Evolutionary conservation across 1,140 invertebrate genomes (phyloP), one percentile per base, ranked within the genome.

Genomic region (Nilaparvata lugens): DNA sequence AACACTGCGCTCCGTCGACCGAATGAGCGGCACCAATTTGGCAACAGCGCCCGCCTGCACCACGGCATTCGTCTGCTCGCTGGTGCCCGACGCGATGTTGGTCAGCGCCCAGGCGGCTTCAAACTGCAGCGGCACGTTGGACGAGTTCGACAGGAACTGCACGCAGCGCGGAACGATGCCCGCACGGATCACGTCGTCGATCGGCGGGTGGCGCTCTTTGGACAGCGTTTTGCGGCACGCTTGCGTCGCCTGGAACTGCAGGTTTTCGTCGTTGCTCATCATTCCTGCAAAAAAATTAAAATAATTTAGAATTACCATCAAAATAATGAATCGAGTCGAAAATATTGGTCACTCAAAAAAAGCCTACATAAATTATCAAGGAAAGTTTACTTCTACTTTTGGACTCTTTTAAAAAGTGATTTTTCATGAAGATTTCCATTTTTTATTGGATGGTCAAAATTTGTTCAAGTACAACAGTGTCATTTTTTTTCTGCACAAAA

Each of bases 51-150:
- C 89, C 70, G 83, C 74, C 67, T 79, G 76, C 2, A 88, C 81
- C n/a, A 88, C 83, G 56, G 80, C 80, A 62, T 79, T 75, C 28
- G 86, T 88, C 69, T 89, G 86, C 25, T 77, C 73, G 13, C 83
- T 81, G 7, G 80, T 86, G 18, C 69, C 69, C 11, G 92, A 97
- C 11, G 97, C 96, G 64, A 99, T 95, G 71, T 99, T 99, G 31
- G 97, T 99, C 19, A 99, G 74, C 1, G 94, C 95, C 97, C 97
- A 99, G 1, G 95, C 89, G 24, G 95, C 89, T 78, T 99, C 97
- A 78, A 98, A 98, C 74, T 98, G 95, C 9, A 98, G 84, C 79
- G n/a, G 88, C 76, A 67, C 92, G 94, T 28, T 28, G 3, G 4
- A 4, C 28, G 79, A 75, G 56, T 79, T 73, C 40, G 79, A 74